A percentile compares a stretch with the other conserved stretches of the same genome.
phyloP scores from a whole-genome alignment of 2,888 invertebrate genomes.

The Brachynemurus nebulosus region DNA sequence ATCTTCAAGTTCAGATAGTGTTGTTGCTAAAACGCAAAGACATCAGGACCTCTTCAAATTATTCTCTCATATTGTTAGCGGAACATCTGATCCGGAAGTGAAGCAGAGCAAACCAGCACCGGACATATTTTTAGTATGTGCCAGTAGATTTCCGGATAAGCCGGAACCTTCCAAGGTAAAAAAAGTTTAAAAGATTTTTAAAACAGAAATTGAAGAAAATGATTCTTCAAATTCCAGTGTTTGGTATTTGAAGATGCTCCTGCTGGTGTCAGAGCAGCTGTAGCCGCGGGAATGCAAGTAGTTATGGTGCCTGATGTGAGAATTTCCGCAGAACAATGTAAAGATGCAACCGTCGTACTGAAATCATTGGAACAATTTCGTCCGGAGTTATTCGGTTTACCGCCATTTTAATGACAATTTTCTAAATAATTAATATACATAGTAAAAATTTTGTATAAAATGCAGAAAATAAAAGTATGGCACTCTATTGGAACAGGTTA shows the following conservation, averaged over 20 bases:
- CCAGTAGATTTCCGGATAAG: constrained; percentile 53
- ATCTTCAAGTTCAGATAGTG: constrained; percentile 62
- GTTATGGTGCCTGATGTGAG: constrained; percentile 65
- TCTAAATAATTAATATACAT: background rate
- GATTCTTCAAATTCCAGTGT: no score
- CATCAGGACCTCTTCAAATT: constrained; percentile 50
- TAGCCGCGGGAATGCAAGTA: constrained; percentile 72
- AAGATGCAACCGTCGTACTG: constrained; percentile 54
- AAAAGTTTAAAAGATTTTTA: no score
- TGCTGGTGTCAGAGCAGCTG: constrained; percentile 70
- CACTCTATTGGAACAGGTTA: no score
- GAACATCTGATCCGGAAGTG: constrained; percentile 72
- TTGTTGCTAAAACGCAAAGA: constrained; percentile 49
- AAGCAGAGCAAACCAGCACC: constrained; percentile 79
- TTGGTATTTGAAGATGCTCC: constrained; percentile 88
- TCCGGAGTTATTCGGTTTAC: constrained; percentile 77
- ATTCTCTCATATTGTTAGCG: constrained; percentile 67
- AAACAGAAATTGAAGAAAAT: no score
- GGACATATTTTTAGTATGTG: constrained; percentile 71
- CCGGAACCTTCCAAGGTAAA: no score
- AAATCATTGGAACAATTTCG: constrained; percentile 63
- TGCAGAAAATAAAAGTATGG: no score
- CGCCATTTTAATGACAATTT: constrained; percentile 33
- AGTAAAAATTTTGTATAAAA: no score
- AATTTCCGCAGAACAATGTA: constrained; percentile 31